phyloP scores from a whole-genome alignment of 2,797 vertebrate genomes.

The Tolypeutes matacus region DNA sequence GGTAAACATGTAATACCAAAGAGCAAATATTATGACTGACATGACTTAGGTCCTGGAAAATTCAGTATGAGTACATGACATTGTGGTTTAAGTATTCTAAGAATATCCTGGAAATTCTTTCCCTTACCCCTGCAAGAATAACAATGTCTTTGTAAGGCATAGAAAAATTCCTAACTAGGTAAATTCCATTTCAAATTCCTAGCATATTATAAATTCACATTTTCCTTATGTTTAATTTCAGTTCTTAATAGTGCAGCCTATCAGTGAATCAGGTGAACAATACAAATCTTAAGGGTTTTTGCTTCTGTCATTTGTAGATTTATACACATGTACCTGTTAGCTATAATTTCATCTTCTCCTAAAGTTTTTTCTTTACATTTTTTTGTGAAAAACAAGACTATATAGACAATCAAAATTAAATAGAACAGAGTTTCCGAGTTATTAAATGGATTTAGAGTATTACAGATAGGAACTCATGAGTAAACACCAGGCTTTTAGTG shows the following conservation, averaged over 20 bases:
- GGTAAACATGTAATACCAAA: not conserved
- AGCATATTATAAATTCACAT: not conserved
- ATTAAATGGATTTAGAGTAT: not conserved
- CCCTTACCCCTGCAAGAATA: not conserved
- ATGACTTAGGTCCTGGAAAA: not conserved
- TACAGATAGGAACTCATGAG: not conserved
- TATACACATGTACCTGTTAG: not conserved
- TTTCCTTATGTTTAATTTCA: not conserved
- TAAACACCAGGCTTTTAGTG: not conserved
- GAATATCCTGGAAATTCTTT: not conserved
- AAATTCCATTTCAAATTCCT: not conserved
- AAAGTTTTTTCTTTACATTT: not conserved
- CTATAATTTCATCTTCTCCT: not conserved
- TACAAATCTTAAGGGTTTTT: not conserved
- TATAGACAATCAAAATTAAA: not conserved
- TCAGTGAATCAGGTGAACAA: not conserved
- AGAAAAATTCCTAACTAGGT: not conserved
- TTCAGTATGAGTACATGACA: not conserved
- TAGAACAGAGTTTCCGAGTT: not conserved
- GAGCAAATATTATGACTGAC: not conserved
- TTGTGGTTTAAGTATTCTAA: not conserved
- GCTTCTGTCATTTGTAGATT: not conserved
- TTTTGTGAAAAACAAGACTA: not conserved
- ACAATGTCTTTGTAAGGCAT: not conserved
- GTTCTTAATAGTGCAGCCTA: not conserved